Evolutionary conservation across 2,113 vertebrate species (phyloP), one percentile per base, ranked within the genome.

Genomic region (Phoenicopterus ruber): DNA sequence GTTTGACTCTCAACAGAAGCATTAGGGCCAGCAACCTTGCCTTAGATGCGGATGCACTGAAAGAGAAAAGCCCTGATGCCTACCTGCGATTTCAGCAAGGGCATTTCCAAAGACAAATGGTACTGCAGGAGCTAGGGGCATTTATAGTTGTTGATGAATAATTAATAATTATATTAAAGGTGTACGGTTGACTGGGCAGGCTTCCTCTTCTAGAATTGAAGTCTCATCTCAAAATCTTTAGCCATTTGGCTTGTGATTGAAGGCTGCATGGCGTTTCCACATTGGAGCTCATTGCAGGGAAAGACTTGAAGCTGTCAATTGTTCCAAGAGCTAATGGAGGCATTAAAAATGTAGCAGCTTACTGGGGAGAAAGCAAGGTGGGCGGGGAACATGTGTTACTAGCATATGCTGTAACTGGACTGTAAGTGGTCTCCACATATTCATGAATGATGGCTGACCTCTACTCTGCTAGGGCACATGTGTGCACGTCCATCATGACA

Each of bases 401-500:
- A 97, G 13, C 97, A 91, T 72, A 50, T 73, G 94, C 97, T 96
- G 96, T 94, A 82, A 96, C 92, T 17, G 96, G 93, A 93, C 97
- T 84, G 86, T 92, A 88, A 94, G 78, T 52, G 81, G 90, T 94
- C 95, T 96, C 22, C 93, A 89, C 83, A 40, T 58, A 79, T 88
- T 97, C 91, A 81, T 92, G 95, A 97, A 94, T 94, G 90, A 98
- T 82, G 84, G 95, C 91, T 94, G 93, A 82, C 93, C 80, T 66
- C 83, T 67, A 63, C 79, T 67, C 50, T 70, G 44, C 84, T 86
- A 93, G 89, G 84, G 83, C 83, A 95, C 98, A 98, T 70, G 79
- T 98, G 98, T 98, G 96, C 94, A 93, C 6, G 98, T 98, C 98
- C 97, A 93, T 98, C 98, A 98, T 73, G 85, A 55, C 91, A 69